Conservation (phyloP, 2,113 vertebrate genomes). For the Tichodroma muraria region DNA sequence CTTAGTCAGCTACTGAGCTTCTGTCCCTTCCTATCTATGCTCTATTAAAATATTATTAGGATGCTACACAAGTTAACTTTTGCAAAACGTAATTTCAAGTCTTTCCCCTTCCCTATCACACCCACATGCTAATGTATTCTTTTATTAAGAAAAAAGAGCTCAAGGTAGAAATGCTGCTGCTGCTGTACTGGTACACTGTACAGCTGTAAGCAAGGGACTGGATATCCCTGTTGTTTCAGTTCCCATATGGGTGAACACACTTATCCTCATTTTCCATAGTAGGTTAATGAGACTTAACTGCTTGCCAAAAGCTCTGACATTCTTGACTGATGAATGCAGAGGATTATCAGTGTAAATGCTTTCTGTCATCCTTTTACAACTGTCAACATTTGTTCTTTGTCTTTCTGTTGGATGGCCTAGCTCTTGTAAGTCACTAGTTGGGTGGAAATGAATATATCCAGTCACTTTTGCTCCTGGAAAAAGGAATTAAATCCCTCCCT, state of each 20-base stretch:
- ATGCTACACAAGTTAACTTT: neutral
- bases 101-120: neutral
- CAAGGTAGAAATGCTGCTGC: neutral
- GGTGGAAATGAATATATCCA: neutral
- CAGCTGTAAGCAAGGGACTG: neutral
- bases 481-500: neutral
- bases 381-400: neutral
- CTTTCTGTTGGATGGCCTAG: neutral
- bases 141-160: neutral
- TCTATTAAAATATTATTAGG: neutral
- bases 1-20: neutral
- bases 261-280: neutral
- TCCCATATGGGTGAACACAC: neutral
- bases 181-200: neutral
- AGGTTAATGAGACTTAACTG: neutral
- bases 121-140: neutral
- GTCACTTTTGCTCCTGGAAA: conserved; percentile 5
- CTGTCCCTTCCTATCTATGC: neutral
- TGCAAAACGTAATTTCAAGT: neutral
- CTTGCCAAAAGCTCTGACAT: neutral
- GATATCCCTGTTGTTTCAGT: neutral
- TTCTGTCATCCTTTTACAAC: neutral
- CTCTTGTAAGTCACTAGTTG: neutral
- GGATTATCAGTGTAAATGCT: neutral
- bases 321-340: neutral